Conservation (phyloP, 2,888 invertebrate genomes). For the Girardia tigrina region DNA sequence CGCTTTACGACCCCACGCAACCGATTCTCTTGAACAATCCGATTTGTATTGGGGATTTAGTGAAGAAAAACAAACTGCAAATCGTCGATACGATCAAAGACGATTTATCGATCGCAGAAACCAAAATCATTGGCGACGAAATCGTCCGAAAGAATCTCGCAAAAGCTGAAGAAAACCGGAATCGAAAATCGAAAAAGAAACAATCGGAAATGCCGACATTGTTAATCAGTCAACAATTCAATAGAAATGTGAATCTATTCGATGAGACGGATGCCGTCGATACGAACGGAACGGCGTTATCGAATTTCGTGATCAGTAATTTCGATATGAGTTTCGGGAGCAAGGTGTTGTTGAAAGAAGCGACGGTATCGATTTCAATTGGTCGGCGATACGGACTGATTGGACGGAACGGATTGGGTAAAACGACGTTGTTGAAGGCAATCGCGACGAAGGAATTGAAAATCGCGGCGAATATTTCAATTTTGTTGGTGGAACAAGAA, state of each 20-base stretch:
- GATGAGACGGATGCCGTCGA: neutral
- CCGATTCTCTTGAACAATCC: neutral
- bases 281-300: neutral
- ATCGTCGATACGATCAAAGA: neutral
- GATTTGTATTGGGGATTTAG: conserved; percentile 1
- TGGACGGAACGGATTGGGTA: conserved; percentile 88
- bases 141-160: neutral
- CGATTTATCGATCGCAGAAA: neutral
- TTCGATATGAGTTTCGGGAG: conserved; percentile 23
- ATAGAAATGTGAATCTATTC: neutral
- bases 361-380: conserved; percentile 71
- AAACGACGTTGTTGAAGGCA: conserved; percentile 87
- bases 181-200: conserved; percentile 39
- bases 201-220: neutral
- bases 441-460: conserved; percentile 69
- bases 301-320: neutral
- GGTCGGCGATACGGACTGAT: conserved; percentile 90
- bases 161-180: neutral
- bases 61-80: neutral
- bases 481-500: conserved; percentile 94
- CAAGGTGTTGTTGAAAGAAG: conserved; percentile 75
- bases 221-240: conserved; percentile 12
- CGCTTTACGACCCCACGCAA: neutral
- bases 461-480: conserved; percentile 82
- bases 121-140: neutral